phyloP scores from a whole-genome alignment of 2,888 invertebrate species.

The Rotaria sp. region DNA sequence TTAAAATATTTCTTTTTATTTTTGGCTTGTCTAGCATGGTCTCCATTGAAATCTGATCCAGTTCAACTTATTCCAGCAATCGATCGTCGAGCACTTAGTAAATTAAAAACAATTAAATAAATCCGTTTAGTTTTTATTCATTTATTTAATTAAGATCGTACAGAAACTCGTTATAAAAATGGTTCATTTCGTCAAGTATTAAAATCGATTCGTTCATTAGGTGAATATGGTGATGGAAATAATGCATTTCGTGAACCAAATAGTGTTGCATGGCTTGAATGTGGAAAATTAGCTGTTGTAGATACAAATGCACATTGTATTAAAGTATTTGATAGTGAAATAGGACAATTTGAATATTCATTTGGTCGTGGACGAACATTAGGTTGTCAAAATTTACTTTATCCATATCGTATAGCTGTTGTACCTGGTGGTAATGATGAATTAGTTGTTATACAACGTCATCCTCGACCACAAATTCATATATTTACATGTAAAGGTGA shows the following conservation, averaged over 20 bases:
- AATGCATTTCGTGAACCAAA: slow-evolving; percentile 3
- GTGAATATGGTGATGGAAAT: slow-evolving; percentile 5
- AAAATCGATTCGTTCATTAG: neutral
- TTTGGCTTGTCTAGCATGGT: neutral
- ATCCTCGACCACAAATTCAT: slow-evolving; percentile 4
- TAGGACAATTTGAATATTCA: neutral
- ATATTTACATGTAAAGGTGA: neutral
- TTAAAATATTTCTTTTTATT: neutral
- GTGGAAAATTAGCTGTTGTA: neutral
- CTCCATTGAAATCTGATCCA: neutral
- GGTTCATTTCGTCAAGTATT: neutral
- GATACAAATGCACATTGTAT: slow-evolving; percentile 4
- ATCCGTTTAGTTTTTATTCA: no score
- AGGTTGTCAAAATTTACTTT: neutral
- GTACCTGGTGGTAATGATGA: neutral
- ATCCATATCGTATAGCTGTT: neutral
- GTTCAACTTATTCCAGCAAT: neutral
- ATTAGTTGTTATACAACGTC: slow-evolving; percentile 3
- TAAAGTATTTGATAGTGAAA: neutral
- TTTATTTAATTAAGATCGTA: neutral
- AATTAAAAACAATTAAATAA: neutral
- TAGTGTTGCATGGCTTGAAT: slow-evolving; percentile 10
- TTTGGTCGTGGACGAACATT: slow-evolving; percentile 3
- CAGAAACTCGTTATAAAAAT: neutral
- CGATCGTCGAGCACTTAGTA: neutral